Conservation (phyloP, 2,888 invertebrate genomes). For the Cataglyphis rosenhaueri region DNA sequence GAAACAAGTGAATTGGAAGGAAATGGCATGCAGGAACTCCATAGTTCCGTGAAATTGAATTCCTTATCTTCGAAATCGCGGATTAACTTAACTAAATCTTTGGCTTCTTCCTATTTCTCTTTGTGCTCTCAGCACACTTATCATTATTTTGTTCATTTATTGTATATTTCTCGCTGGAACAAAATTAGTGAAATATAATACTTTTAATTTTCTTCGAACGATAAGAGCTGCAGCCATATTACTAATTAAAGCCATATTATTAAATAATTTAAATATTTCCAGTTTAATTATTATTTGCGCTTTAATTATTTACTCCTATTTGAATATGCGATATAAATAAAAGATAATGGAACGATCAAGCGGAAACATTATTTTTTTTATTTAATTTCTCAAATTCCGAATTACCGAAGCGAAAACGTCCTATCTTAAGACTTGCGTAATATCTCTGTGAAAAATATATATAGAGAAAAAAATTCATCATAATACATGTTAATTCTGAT, state of each 20-base stretch:
- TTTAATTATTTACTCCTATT: not conserved
- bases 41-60: slow-evolving; percentile 29
- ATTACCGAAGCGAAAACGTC: not conserved
- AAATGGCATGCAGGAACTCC: not conserved
- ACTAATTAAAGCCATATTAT: not conserved
- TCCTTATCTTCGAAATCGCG: slow-evolving; percentile 21
- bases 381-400: not conserved
- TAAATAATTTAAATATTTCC: too few relatives aligned
- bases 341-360: not conserved
- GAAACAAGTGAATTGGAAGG: slow-evolving; percentile 23
- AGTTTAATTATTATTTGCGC: not conserved
- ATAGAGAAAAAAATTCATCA: not conserved
- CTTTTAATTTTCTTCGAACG: not conserved
- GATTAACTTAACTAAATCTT: not conserved
- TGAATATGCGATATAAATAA: not conserved
- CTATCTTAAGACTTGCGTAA: not conserved
- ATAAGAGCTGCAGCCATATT: not conserved
- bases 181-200: not conserved
- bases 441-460: not conserved
- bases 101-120: not conserved
- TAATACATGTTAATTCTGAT: not conserved
- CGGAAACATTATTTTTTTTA: not conserved
- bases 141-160: not conserved
- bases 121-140: not conserved
- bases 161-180: not conserved